Base-by-base conservation (phyloP, 2,888 invertebrate genomes). In the Euplagia quadripunctaria region DNA sequence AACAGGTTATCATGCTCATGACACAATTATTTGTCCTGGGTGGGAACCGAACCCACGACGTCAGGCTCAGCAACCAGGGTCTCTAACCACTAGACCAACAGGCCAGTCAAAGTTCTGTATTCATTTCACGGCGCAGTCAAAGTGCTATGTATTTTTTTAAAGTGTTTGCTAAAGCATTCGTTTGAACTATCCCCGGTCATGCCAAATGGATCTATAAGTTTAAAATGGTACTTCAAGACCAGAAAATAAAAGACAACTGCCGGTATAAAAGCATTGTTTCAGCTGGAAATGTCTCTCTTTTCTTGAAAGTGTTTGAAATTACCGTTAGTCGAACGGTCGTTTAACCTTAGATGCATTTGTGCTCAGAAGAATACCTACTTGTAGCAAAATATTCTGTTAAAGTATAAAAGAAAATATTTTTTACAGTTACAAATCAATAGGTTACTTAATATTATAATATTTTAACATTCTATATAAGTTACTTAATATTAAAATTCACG, bases 221-320 rank as follows among this genome's bases (percentile, higher is more conserved):
- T 70, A 17, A 64, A 70, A 64, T 64, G 63, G 70, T 51, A 51
- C 64, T 70, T 14, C 49, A 64, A 64, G 64, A 70, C 42, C 51
- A 20, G 49, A 8, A 51, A 64, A 64, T 70, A 70, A 70, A 70
- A 70, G 51, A 68, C 55, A 68, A 55, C 55, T 55, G 4, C 52
- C 64, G 51, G 31, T 8, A 52, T 52, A 64, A 70, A 51, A 52
- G 17, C n/a, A 70, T 70, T 70, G 52, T 51, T 52, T 20, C 20
- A 42, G 51, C n/a, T 70, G 51, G 14, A 63, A 70, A 71, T 58
- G 46, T 31, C 65, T 63, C 41, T 68, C 63, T 63, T 51, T 52
- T 63, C 63, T 43, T 52, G 49, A 20, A 51, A 68, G 63, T 72
- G 67, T 72, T 68, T 72, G 61, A 68, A 68, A 72, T 63, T 52